phyloP scores from a whole-genome alignment of 2,888 invertebrate genomes.

The Epirrhoe tristata region DNA sequence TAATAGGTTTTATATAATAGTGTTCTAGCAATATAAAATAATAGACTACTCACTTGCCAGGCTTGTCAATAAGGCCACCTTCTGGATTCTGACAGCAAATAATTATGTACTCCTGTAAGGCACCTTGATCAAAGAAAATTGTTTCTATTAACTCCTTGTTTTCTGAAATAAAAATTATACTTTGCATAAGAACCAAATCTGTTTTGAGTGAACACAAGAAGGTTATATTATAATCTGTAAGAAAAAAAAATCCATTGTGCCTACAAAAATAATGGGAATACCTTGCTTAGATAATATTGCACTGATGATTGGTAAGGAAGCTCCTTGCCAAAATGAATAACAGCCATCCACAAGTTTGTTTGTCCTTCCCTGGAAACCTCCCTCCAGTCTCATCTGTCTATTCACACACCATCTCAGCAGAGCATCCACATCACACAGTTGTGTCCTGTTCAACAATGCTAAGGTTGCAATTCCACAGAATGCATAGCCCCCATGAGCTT shows the following conservation, averaged over 20 bases:
- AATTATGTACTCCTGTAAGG: conserved; percentile 97
- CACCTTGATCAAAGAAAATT: conserved; percentile 92
- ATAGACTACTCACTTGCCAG: conserved; percentile 91
- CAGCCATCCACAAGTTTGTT: conserved; percentile 99
- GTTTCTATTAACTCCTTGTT: conserved; percentile 79
- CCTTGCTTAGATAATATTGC: conserved; percentile 87
- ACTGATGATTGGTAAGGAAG: conserved; percentile 94
- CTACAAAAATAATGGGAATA: conserved; percentile 38
- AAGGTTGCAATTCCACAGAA: conserved; percentile 98
- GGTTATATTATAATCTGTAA: too few relatives aligned
- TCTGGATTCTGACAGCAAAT: conserved; percentile 94
- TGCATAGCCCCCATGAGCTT: conserved; percentile 99
- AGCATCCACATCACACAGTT: conserved; percentile 90
- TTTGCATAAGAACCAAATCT: not conserved
- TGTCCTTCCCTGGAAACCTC: conserved; percentile 98
- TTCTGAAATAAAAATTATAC: conserved; percentile 60
- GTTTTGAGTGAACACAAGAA: too few relatives aligned
- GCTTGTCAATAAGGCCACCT: conserved; percentile 98
- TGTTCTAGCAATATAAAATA: not conserved
- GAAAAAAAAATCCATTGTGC: too few relatives aligned
- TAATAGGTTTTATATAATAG: too few relatives aligned
- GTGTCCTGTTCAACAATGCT: conserved; percentile 91
- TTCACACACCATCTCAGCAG: conserved; percentile 95
- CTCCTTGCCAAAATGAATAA: conserved; percentile 99
- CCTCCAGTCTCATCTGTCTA: conserved; percentile 97